Evolutionary conservation across 1,140 invertebrate species (phyloP), one percentile per base, ranked within the genome.

Genomic region (Nephotettix cincticeps): DNA sequence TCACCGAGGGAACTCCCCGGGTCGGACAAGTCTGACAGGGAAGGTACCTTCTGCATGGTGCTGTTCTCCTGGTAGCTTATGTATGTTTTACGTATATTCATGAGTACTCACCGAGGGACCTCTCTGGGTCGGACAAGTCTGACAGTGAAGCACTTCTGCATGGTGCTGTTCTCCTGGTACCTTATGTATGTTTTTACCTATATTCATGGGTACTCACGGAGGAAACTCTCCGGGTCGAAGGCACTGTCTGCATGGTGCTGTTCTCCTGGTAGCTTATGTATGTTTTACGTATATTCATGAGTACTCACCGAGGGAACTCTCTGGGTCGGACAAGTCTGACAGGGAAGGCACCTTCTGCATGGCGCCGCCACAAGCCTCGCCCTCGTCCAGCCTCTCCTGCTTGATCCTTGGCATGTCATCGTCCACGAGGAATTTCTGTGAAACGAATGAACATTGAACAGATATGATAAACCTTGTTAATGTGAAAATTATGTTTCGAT

Each of bases 291-390:
- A 40, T 9, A 40, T 3, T 40, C 6, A 9, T 27, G 13, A 21
- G 1, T 28, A 91, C 91, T 91, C 83, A 94, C 92, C 91, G 72
- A 93, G 79, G 11, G 91, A 93, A 36, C 88, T 90, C 82, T 94
- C 92, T 21, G 88, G 89, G 81, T 93, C 92, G 1, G 91, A 93
- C 9, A 94, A 84, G 81, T 94, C 92, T 51, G 90, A 92, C 30
- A 93, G 86, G 0, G 91, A 93, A 4, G 92, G 92, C 69, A 94
- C 92, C 80, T 93, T 93, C 80, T 92, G 90, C 84, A 93, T 92
- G 21, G 90, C 86, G 47, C 85, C 79, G 0, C 32, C 79, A 43
- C 73, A 74, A 1, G 71, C 72, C 23, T 79, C 84, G 2, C 71
- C 74, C 17, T 79, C 84, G 73, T 86, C 85, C 69, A 84, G 81